Percentiles rank a stretch among this genome's conserved stretches.
Conservation (phyloP, 2,888 invertebrate genomes). For the Andrena hattorfiana region DNA sequence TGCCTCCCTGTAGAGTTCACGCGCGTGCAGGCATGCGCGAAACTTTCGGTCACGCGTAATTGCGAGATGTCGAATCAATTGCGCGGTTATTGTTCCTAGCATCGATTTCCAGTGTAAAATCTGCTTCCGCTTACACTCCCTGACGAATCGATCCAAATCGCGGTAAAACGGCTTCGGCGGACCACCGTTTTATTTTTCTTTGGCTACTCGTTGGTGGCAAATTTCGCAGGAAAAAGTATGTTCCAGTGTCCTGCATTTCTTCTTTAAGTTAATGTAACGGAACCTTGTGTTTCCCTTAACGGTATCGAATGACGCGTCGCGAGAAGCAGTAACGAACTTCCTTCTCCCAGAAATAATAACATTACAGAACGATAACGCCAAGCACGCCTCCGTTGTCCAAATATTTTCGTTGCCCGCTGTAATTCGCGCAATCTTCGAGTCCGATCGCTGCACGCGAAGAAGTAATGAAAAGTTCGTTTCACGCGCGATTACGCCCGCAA, state of each 20-base stretch:
- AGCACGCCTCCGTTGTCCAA: background rate
- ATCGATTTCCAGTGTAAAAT: conserved; percentile 26
- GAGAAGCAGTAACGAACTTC: background rate
- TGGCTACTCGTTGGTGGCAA: no score
- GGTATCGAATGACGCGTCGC: background rate
- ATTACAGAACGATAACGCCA: conserved; percentile 2
- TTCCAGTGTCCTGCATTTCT: no score
- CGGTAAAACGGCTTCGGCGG: background rate
- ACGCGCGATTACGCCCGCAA: conserved; percentile 24
- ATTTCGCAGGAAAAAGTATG: no score
- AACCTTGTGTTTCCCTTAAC: no score
- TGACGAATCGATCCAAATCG: background rate
- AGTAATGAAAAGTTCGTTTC: conserved; percentile 38
- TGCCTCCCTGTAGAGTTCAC: conserved; percentile 24
- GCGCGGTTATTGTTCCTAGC: conserved; percentile 49
- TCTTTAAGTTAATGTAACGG: no score
- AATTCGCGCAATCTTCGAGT: conserved; percentile 18
- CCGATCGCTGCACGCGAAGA: conserved; percentile 25
- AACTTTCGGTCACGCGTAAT: conserved; percentile 42
- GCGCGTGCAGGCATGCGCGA: background rate
- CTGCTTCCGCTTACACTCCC: conserved; percentile 6
- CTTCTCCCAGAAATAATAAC: background rate
- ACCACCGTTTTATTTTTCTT: no score
- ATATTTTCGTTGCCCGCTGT: conserved; percentile 22
- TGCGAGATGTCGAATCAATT: conserved; percentile 48